phyloP scores from a whole-genome alignment of 2,797 vertebrate genomes.

The Tragopan temminckii region DNA sequence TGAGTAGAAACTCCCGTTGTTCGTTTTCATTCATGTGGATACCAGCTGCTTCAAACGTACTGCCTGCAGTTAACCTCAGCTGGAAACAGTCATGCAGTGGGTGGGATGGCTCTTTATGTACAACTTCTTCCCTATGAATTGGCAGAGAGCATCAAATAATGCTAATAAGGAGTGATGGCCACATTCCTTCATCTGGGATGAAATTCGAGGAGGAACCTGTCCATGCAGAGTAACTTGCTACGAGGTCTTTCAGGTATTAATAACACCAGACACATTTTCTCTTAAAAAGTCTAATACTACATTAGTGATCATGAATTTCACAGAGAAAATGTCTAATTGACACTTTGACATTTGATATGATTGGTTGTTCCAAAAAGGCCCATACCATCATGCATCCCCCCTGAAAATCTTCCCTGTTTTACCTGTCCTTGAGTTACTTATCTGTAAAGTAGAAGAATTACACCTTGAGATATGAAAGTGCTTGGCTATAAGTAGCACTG shows the following conservation, averaged over 20 bases:
- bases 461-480: background rate
- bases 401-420: background rate
- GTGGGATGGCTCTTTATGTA: background rate
- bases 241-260: background rate
- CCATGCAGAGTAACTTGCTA: background rate
- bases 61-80: background rate
- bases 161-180: background rate
- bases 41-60: conserved; percentile 11
- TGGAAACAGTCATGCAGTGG: background rate
- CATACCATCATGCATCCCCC: background rate
- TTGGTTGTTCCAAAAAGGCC: background rate
- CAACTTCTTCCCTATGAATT: background rate
- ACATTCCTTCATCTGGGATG: background rate
- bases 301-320: background rate
- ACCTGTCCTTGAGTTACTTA: background rate
- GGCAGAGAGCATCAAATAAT: background rate
- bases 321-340: background rate
- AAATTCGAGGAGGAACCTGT: background rate
- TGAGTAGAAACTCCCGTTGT: background rate
- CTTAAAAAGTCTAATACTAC: background rate
- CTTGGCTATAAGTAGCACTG: background rate
- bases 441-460: background rate
- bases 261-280: background rate
- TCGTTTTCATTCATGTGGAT: background rate
- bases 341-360: background rate